phyloP scores from a whole-genome alignment of 1,140 invertebrate genomes.

The Drosophila ambigua region DNA sequence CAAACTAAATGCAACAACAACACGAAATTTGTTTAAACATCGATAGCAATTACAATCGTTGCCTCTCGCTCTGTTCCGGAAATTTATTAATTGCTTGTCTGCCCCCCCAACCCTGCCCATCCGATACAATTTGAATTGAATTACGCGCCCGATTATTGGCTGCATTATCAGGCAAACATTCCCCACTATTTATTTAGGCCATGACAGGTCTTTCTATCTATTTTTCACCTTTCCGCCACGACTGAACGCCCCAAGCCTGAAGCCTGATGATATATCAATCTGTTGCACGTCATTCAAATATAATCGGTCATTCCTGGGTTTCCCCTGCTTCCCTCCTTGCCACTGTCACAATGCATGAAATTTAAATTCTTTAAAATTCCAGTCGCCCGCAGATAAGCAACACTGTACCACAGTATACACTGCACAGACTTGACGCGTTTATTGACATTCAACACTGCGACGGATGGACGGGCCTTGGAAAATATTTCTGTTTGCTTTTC shows the following conservation, averaged over 20 bases:
- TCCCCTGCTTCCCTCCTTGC: not conserved
- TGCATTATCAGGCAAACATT: constrained; percentile 41
- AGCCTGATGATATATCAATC: constrained; percentile 20
- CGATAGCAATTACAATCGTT: constrained; percentile 51
- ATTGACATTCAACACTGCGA: constrained; percentile 18
- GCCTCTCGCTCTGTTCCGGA: constrained; percentile 28
- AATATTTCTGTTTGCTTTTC: constrained; percentile 1
- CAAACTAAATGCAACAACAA: constrained; percentile 6
- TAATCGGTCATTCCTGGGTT: constrained; percentile 32
- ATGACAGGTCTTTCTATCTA: constrained; percentile 39
- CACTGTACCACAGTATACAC: not conserved
- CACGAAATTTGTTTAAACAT: constrained; percentile 46
- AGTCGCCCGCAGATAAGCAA: constrained; percentile 12
- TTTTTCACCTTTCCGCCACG: not conserved
- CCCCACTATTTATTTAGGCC: constrained; percentile 40
- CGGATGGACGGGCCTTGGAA: not conserved
- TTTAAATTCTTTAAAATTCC: constrained; percentile 26
- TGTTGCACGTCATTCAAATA: constrained; percentile 11
- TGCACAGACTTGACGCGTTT: not conserved
- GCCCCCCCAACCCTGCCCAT: not conserved
- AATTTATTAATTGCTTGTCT: constrained; percentile 49
- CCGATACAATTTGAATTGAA: constrained; percentile 47
- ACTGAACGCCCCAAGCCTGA: too few relatives aligned
- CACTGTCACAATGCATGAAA: constrained; percentile 1
- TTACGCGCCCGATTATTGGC: constrained; percentile 50